Evolutionary conservation across 2,113 vertebrate species (phyloP).

Genomic region (Carlito syrichta): DNA sequence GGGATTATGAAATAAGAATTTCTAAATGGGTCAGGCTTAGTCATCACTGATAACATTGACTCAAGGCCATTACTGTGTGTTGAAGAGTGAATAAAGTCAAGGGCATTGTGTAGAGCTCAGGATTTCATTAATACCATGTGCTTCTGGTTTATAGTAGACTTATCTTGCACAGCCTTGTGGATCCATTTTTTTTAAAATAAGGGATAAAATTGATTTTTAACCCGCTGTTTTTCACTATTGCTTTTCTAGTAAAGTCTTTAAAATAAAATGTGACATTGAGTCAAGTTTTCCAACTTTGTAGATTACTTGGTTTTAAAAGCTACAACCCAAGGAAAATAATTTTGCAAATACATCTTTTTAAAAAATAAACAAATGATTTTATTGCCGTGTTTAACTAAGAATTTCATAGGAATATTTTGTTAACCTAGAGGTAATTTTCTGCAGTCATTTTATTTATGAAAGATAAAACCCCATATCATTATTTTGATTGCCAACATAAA

Average conservation of each 20-base stretch:
- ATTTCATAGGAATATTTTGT: neutral
- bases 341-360: neutral
- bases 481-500: neutral
- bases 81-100: conserved; percentile 23
- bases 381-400: neutral
- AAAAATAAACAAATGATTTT: neutral
- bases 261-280: neutral
- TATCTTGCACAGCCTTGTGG: neutral
- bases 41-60: conserved; percentile 40
- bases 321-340: neutral
- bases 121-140: conserved; percentile 34
- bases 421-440: conserved; percentile 22
- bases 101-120: neutral
- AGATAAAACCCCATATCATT: conserved; percentile 4
- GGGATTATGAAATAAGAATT: conserved; percentile 32
- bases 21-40: conserved; percentile 62
- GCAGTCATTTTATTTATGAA: conserved; percentile 16
- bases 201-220: conserved; percentile 1
- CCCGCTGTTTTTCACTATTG: neutral
- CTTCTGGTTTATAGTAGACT: neutral
- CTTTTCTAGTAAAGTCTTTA: neutral
- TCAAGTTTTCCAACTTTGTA: neutral
- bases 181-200: conserved; percentile 30
- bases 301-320: neutral
- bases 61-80: conserved; percentile 26